Percentiles rank a stretch among this genome's conserved stretches.
phyloP scores from a whole-genome alignment of 2,113 vertebrate species.

The Strigops habroptila region DNA sequence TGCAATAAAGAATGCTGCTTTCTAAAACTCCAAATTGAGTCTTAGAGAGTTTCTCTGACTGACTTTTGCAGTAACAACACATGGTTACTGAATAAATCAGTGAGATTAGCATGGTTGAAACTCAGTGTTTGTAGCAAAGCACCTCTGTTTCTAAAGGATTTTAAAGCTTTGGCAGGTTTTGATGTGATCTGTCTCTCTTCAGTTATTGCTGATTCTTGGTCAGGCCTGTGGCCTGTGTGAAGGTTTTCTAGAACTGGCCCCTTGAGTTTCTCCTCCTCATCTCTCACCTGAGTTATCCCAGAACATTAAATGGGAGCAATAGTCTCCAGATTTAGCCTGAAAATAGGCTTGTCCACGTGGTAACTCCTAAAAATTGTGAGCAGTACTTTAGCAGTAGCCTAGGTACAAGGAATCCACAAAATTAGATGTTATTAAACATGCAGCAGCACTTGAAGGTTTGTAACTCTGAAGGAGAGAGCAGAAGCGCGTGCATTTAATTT shows the following conservation, averaged over 20 bases:
- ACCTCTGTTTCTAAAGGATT: background rate
- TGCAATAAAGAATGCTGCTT: too few species aligned
- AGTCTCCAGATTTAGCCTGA: background rate
- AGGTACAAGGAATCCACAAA: rapidly evolving
- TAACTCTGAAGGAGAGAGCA: background rate
- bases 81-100: background rate
- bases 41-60: too few species aligned
- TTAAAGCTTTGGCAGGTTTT: background rate
- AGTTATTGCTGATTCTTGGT: background rate
- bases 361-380: background rate
- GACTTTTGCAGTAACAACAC: too few species aligned
- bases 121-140: rapidly evolving
- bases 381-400: too few species aligned
- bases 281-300: background rate
- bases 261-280: background rate
- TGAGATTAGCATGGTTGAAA: background rate
- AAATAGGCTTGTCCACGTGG: background rate
- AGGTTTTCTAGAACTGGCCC: background rate
- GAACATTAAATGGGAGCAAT: background rate
- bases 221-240: background rate
- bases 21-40: too few species aligned
- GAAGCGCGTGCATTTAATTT: background rate
- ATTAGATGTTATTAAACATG: rapidly evolving
- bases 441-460: background rate
- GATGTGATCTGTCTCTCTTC: background rate